These are phyloP conservation scores for Microcebus griseorufus DNA, from an alignment of 2,113 vertebrate species.

Conservation along the genomic window DNA sequence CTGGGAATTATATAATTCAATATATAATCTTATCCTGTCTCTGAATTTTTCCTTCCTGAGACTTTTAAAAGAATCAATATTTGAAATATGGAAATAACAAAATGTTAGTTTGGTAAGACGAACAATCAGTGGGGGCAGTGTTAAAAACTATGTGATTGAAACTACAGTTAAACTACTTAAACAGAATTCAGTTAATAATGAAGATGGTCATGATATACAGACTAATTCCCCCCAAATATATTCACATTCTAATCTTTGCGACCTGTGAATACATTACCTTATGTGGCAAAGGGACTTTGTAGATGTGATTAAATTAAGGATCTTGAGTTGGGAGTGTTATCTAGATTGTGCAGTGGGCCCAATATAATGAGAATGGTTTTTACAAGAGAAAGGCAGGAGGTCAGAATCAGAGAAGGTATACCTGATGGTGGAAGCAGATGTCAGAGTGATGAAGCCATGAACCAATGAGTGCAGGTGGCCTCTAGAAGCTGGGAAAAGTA, in stretches of 20 bases:
- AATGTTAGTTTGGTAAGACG: background rate
- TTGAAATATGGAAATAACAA: background rate
- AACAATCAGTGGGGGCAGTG: background rate
- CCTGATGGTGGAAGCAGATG: background rate
- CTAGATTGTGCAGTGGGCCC: background rate
- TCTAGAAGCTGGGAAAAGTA: background rate
- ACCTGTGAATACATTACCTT: background rate
- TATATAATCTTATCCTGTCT: background rate
- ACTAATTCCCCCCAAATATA: background rate
- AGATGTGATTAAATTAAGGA: background rate
- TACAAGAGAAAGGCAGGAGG: background rate
- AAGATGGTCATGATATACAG: background rate
- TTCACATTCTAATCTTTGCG: background rate
- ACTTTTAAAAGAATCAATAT: background rate
- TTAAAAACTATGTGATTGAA: background rate
- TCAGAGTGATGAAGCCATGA: background rate
- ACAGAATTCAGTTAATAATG: background rate
- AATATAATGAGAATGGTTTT: background rate
- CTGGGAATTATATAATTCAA: background rate
- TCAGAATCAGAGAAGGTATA: background rate
- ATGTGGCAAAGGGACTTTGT: background rate
- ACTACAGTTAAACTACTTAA: constrained; percentile 19
- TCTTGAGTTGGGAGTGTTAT: background rate
- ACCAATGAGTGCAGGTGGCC: background rate
- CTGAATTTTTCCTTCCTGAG: constrained; percentile 16